Conservation (phyloP, 2,113 vertebrate genomes). For the Crypturellus undulatus region DNA sequence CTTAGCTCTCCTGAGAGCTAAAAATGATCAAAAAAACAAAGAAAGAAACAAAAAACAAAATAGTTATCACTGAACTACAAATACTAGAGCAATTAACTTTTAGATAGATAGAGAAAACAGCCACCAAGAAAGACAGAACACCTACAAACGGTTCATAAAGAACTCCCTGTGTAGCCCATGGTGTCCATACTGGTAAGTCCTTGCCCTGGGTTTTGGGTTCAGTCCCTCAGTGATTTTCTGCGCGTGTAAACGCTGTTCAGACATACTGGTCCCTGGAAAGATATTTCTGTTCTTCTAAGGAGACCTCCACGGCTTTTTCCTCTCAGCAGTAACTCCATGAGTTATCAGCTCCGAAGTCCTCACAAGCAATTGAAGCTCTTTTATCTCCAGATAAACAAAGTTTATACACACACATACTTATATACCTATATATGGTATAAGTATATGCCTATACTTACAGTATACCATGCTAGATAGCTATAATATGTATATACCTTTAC, state of each 20-base stretch:
- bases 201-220: not conserved
- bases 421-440: too few species aligned
- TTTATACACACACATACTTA: not conserved
- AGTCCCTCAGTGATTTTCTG: not conserved
- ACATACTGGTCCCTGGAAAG: not conserved
- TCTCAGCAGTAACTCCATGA: not conserved
- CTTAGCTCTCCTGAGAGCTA: not conserved
- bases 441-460: too few species aligned
- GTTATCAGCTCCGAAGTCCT: not conserved
- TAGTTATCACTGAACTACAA: not conserved
- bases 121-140: not conserved
- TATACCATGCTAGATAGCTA: too few species aligned
- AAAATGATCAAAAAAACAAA: not conserved
- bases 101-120: not conserved
- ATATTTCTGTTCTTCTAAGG: not conserved
- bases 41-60: too few species aligned
- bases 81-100: not conserved
- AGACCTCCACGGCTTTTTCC: not conserved
- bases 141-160: not conserved
- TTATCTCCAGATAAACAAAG: not conserved
- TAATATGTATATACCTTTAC: not conserved
- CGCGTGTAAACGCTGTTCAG: not conserved
- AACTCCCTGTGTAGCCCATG: fast-evolving
- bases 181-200: not conserved
- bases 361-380: not conserved